Base-by-base conservation (phyloP, 2,888 invertebrate genomes). In the Ectropis crepuscularia region DNA sequence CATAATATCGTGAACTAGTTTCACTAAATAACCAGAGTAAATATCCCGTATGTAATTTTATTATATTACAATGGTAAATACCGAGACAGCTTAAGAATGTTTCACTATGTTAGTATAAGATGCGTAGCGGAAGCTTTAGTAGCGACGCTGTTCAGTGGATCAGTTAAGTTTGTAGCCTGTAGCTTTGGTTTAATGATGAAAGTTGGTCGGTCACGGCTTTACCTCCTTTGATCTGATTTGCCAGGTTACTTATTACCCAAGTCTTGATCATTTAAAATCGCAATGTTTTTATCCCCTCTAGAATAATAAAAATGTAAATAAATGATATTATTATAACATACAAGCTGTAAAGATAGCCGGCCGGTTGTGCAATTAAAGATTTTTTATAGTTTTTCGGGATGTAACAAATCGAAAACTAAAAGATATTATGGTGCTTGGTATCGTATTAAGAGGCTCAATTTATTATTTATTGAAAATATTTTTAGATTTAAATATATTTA, bases 321-420 rank as follows among this genome's bases (percentile, higher is more conserved):
- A 75, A n/a, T 69, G 54, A 68, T 69, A 70, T 51, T 62, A 11
- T n/a, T 72, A 76, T 70, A 69, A 70, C 68, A 74, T 75, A 76
- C 71, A 71, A 74, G 62, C 78, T 86, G 86, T 86, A 84, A 73
- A 82, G 49, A 77, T 78, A 74, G 79, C 83, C 86, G 92, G 92
- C 92, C 92, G 92, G 92, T 89, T 86, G 92, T 92, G 92, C 92
- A 92, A 92, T 92, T 77, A 82, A 80, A 28, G 16, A 28, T 69
- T 74, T 79, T 79, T 76, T 77, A 77, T 78, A 77, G 76, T 77
- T 68, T 78, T 78, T 78, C 66, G 72, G 64, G 70, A 75, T 67
- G 53, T 75, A 74, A 72, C 76, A 74, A 70, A 79, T 79, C 75
- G 70, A 69, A 79, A 75, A 68, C 75, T 76, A 75, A 73, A 28